Percentiles rank a stretch among this genome's conserved stretches.
phyloP scores from a whole-genome alignment of 2,888 invertebrate genomes.

The Cyclophora punctaria region DNA sequence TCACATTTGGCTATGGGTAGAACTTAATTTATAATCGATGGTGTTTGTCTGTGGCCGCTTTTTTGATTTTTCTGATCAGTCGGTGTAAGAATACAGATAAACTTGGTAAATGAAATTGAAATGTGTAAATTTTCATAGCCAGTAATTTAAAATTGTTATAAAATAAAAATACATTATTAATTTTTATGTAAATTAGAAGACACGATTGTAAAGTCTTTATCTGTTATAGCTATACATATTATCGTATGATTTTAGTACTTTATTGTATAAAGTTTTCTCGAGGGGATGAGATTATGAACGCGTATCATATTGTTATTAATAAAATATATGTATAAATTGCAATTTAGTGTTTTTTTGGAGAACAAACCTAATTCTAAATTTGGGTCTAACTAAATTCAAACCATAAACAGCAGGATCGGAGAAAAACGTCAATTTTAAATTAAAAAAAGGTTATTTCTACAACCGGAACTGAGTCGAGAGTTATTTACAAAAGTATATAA shows the following conservation, averaged over 20 bases:
- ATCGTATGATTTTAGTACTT: conserved; percentile 46
- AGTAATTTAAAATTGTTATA: conserved; percentile 25
- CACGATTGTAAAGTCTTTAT: conserved; percentile 38
- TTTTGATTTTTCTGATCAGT: too few relatives aligned
- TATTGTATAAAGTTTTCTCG: conserved; percentile 62
- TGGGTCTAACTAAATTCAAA: too few relatives aligned
- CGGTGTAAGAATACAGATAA: too few relatives aligned
- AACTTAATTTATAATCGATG: background rate
- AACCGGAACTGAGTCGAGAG: too few relatives aligned
- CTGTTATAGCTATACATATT: conserved; percentile 31
- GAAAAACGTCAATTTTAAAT: too few relatives aligned
- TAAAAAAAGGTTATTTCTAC: too few relatives aligned
- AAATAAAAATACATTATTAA: conserved; percentile 26
- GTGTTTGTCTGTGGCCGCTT: background rate
- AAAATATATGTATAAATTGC: conserved; percentile 74
- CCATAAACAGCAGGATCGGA: too few relatives aligned
- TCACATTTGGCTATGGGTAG: background rate
- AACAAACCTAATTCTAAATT: too few relatives aligned
- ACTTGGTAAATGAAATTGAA: too few relatives aligned
- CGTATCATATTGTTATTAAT: conserved; percentile 70
- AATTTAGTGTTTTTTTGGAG: conserved; percentile 6
- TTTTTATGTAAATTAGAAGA: conserved; percentile 44
- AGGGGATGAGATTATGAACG: conserved; percentile 61
- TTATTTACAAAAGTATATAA: too few relatives aligned
- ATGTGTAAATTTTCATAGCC: conserved; percentile 15